These are phyloP conservation scores for Drosophila birchii DNA, from an alignment of 2,888 invertebrate species.

Conservation along the genomic window DNA sequence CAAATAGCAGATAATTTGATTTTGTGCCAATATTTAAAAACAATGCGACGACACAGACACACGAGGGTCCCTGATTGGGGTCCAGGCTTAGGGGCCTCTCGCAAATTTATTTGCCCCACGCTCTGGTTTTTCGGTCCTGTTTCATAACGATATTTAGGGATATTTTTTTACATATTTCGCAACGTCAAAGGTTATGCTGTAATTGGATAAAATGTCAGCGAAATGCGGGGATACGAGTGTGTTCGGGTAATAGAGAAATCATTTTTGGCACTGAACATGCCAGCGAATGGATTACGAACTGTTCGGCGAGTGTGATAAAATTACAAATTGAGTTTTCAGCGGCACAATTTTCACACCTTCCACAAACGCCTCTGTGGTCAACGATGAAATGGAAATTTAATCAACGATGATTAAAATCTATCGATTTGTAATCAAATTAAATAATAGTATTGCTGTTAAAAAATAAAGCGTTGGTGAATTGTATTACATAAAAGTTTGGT, in stretches of 20 bases:
- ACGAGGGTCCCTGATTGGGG: conserved; percentile 1
- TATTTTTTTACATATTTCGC: conserved; percentile 6
- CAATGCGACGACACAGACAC: conserved; percentile 51
- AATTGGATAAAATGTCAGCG: conserved; percentile 42
- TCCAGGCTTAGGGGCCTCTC: conserved; percentile 11
- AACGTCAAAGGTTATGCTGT: conserved; percentile 38
- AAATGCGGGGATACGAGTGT: conserved; percentile 1
- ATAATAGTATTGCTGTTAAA: neutral
- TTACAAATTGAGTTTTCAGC: conserved; percentile 33
- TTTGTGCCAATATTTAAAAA: conserved; percentile 76
- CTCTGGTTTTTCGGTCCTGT: conserved; percentile 7
- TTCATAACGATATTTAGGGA: conserved; percentile 3
- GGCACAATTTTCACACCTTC: conserved; percentile 27
- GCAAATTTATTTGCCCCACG: conserved; percentile 28
- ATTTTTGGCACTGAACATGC: conserved; percentile 19
- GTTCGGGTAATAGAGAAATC: conserved; percentile 20
- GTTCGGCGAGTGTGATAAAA: conserved; percentile 15
- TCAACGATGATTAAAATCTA: conserved; percentile 30
- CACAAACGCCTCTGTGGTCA: conserved; percentile 32
- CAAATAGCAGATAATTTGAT: conserved; percentile 79
- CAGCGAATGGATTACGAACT: conserved; percentile 18
- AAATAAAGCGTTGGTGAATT: neutral
- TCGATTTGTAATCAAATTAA: conserved; percentile 28
- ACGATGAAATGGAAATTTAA: conserved; percentile 32
- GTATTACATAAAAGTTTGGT: neutral